phyloP scores from a whole-genome alignment of 2,797 vertebrate species.

The Tadarida brasiliensis region DNA sequence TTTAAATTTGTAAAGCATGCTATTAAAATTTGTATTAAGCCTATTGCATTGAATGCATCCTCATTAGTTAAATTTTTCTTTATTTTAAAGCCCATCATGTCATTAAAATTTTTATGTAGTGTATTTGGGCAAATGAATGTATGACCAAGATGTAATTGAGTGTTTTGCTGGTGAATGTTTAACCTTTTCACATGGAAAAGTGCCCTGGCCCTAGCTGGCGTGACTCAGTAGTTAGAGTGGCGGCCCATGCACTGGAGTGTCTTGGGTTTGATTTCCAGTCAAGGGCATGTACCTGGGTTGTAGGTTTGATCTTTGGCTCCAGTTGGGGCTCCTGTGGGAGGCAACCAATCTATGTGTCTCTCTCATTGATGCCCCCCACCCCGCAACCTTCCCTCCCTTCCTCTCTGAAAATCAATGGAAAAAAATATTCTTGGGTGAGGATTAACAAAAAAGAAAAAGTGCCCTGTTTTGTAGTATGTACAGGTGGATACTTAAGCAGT shows the following conservation, averaged over 20 bases:
- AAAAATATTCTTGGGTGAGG: too few relatives aligned
- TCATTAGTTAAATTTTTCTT: constrained; percentile 20
- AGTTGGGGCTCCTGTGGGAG: too few relatives aligned
- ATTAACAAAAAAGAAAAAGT: neutral
- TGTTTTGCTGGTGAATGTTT: neutral
- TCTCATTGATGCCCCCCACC: too few relatives aligned
- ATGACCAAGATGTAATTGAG: neutral
- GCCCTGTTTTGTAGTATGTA: neutral
- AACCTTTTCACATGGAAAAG: neutral
- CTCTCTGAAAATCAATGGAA: too few relatives aligned
- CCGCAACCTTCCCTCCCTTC: too few relatives aligned
- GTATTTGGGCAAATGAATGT: neutral
- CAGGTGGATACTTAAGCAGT: neutral
- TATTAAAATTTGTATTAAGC: neutral
- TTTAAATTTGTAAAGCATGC: constrained; percentile 18
- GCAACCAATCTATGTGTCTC: too few relatives aligned
- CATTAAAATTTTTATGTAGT: neutral
- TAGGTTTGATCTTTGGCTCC: too few relatives aligned
- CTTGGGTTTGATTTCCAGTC: too few relatives aligned
- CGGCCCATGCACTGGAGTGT: too few relatives aligned
- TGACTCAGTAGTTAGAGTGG: too few relatives aligned
- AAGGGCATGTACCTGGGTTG: too few relatives aligned
- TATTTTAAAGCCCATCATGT: constrained; percentile 18
- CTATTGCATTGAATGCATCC: neutral
- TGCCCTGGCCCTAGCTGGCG: neutral